Percentiles rank a stretch among this genome's conserved stretches.
Evolutionary conservation across 2,888 invertebrate genomes (phyloP).

Genomic region (Coleophora deauratella): DNA sequence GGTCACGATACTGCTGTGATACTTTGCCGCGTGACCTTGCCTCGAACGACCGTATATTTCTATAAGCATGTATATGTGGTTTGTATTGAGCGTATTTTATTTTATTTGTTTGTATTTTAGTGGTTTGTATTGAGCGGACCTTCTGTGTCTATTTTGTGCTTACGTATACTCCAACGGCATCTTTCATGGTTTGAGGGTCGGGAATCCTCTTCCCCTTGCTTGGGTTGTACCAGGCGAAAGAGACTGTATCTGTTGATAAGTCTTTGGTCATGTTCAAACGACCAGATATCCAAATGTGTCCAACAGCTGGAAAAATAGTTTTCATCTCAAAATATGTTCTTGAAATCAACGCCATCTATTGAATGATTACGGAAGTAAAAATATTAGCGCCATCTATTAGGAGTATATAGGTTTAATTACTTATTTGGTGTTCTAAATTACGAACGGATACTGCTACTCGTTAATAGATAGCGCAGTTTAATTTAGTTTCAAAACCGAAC

Average conservation of each 20-base stretch:
- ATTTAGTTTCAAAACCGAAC: neutral
- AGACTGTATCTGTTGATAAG: conserved; percentile 25
- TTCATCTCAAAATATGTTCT: too few species aligned
- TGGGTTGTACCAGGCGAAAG: conserved; percentile 50
- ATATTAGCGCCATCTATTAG: too few species aligned
- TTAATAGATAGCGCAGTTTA: conserved; percentile 1
- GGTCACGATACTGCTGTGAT: too few species aligned
- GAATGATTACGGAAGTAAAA: too few species aligned
- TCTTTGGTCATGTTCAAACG: conserved; percentile 53
- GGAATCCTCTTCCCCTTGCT: conserved; percentile 36
- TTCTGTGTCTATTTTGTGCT: conserved; percentile 11
- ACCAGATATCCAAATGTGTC: conserved; percentile 60
- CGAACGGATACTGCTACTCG: neutral
- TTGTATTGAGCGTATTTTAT: too few species aligned
- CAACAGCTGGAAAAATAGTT: conserved; percentile 38
- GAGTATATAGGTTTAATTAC: too few species aligned
- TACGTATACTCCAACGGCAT: conserved; percentile 26
- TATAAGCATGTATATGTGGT: too few species aligned
- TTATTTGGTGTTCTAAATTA: too few species aligned
- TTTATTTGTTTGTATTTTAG: too few species aligned
- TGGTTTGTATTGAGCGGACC: too few species aligned
- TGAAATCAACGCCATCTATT: conserved; percentile 1
- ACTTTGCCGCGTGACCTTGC: too few species aligned
- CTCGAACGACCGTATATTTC: too few species aligned
- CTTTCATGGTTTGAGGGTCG: conserved; percentile 29